Evolutionary conservation across 2,888 invertebrate genomes (phyloP), one percentile per base, ranked within the genome.

Genomic region (Augiades crinisus): DNA sequence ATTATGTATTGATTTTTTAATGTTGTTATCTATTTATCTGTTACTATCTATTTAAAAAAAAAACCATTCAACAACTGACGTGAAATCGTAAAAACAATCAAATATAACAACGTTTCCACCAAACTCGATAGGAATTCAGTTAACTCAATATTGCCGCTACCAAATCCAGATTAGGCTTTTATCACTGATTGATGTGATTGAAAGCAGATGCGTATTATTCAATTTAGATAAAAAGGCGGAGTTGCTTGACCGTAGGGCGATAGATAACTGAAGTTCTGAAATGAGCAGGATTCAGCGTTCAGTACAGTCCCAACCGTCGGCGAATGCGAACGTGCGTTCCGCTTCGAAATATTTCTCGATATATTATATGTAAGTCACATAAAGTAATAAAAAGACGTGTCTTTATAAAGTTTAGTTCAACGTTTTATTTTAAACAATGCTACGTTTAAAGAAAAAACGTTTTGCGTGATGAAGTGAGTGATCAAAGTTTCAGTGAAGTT

Each of bases 231-330:
- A 44, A 50, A 33, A 21, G 14, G 19, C 10, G 12, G 7, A 33
- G 22, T 50, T 50, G 12, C 21, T 43, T 44, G 36, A 50, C 43
- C 43, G 24, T 36, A 50, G 43, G 43, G 30, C 36, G 36, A 37
- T 22, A 51, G 43, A 51, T 50, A 50, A 50, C 43, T 51, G 51
- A 55, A 57, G 53, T 59, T 44, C 56, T 52, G 41, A 47, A 54
- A 37, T 13, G 40, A 40, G 38, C 10, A 33, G 34, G 49, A 19
- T 45, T 45, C 13, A 22, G 47, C 3, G 59, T 57, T 72, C 81
- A 82, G 82, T 83, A 62, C 67, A 70, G 64, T 63, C 61, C 59
- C 62, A 66, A 56, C 75, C 47, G 47, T 57, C 60, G 45, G 24
- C 24, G 49, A 57, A 61, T 47, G 57, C 67, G 70, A 70, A 64